These are phyloP conservation scores for Drosophila anomelani DNA, from an alignment of 2,888 invertebrate genomes.

Conservation along the genomic window DNA sequence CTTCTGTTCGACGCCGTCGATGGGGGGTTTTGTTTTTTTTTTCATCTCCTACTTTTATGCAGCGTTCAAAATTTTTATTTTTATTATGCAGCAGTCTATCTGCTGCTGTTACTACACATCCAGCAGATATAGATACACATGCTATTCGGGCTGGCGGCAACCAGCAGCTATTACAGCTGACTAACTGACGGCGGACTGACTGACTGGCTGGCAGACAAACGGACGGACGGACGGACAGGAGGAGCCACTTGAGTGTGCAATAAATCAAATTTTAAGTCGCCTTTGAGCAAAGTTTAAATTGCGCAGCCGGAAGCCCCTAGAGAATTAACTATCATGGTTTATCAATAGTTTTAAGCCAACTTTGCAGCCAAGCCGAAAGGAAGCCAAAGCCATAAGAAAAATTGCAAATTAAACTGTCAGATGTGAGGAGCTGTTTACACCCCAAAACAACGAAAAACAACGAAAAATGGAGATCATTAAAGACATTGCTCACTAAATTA, in stretches of 20 bases:
- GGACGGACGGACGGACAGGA: constrained; percentile 16
- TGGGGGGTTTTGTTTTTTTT: constrained; percentile 17
- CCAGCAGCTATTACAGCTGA: constrained; percentile 50
- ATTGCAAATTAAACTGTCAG: constrained; percentile 34
- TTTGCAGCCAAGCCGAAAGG: constrained; percentile 31
- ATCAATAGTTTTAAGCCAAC: constrained; percentile 54
- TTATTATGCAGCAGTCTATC: constrained; percentile 30
- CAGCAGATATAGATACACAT: constrained; percentile 40
- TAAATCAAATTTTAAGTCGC: constrained; percentile 76
- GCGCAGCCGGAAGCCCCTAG: constrained; percentile 70
- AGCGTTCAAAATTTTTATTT: constrained; percentile 39
- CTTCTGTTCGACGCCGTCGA: constrained; percentile 37
- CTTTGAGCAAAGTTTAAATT: constrained; percentile 75
- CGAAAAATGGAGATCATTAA: constrained; percentile 4
- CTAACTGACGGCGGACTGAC: constrained; percentile 29
- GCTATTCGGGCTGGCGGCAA: neutral
- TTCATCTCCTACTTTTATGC: constrained; percentile 36
- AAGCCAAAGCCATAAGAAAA: constrained; percentile 37
- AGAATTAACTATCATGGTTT: constrained; percentile 52
- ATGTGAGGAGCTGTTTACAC: constrained; percentile 23
- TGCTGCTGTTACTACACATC: constrained; percentile 16
- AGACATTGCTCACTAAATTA: constrained; percentile 18
- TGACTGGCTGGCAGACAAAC: constrained; percentile 29
- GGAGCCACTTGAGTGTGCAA: constrained; percentile 52
- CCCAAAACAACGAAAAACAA: constrained; percentile 8